Evolutionary conservation across 2,113 vertebrate species (phyloP).

Genomic region (Python bivittatus): DNA sequence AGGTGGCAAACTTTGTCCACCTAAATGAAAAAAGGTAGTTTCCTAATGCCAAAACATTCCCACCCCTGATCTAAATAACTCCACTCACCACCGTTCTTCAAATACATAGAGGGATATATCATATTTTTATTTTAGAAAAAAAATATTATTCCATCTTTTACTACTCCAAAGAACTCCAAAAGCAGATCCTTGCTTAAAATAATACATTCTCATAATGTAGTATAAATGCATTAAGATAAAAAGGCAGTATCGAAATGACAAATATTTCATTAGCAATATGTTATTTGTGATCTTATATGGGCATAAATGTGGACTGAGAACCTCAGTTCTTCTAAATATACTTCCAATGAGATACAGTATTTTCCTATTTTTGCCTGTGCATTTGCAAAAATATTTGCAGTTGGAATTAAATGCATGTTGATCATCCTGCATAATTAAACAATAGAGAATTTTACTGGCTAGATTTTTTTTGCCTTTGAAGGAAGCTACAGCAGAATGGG

Average conservation of each 20-base stretch:
- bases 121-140: not conserved
- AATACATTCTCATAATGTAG: not conserved
- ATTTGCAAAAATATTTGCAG: not conserved
- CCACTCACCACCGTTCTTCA: not conserved
- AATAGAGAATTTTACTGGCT: not conserved
- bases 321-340: not conserved
- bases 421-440: not conserved
- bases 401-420: not conserved
- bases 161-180: not conserved
- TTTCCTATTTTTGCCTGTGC: not conserved
- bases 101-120: not conserved
- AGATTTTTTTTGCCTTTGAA: not conserved
- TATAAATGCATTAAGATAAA: not conserved
- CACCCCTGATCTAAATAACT: not conserved
- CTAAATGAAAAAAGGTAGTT: not conserved
- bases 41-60: not conserved
- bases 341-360: too few relatives aligned
- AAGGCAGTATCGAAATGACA: not conserved
- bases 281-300: not conserved
- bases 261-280: not conserved
- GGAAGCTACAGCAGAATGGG: not conserved
- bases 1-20: not conserved
- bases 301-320: not conserved
- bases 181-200: not conserved
- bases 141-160: not conserved